phyloP scores from a whole-genome alignment of 2,797 vertebrate genomes.

The Cuculus canorus region DNA sequence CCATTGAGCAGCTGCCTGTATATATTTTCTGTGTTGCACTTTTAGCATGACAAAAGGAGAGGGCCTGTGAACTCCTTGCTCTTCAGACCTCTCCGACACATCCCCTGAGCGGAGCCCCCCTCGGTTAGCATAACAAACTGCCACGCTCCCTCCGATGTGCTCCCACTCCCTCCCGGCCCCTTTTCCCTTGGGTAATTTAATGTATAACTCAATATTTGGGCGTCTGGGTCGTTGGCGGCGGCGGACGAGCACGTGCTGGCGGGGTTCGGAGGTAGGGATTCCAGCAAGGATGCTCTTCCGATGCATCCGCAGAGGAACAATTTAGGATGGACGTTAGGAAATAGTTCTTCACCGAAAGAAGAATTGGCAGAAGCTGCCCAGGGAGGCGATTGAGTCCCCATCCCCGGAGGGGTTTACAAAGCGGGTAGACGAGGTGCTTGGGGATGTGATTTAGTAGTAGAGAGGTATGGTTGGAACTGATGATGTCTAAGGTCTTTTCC shows the following conservation, averaged over 20 bases:
- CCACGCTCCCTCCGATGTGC: background rate
- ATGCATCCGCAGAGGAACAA: rapidly evolving
- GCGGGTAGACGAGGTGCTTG: too few relatives aligned
- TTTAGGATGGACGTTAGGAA: too few relatives aligned
- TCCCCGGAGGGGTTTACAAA: too few relatives aligned
- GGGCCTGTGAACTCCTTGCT: constrained; percentile 91
- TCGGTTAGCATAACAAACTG: constrained; percentile 59
- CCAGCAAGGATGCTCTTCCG: rapidly evolving
- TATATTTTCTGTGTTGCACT: constrained; percentile 58
- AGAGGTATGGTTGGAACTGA: too few relatives aligned
- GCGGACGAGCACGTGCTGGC: background rate
- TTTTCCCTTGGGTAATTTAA: background rate
- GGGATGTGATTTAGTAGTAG: too few relatives aligned
- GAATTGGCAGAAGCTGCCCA: too few relatives aligned
- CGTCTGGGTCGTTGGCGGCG: background rate
- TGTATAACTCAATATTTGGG: background rate
- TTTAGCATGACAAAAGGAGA: constrained; percentile 87
- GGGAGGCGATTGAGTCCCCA: too few relatives aligned
- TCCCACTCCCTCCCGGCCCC: background rate
- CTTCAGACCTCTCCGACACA: constrained; percentile 67
- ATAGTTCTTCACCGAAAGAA: too few relatives aligned
- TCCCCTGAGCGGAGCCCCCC: constrained; percentile 46
- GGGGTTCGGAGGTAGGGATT: background rate
- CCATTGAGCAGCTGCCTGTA: constrained; percentile 65
- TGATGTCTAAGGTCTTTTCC: too few relatives aligned